Base-by-base conservation (phyloP, 1,140 invertebrate genomes). In the Globodera rostochiensis region DNA sequence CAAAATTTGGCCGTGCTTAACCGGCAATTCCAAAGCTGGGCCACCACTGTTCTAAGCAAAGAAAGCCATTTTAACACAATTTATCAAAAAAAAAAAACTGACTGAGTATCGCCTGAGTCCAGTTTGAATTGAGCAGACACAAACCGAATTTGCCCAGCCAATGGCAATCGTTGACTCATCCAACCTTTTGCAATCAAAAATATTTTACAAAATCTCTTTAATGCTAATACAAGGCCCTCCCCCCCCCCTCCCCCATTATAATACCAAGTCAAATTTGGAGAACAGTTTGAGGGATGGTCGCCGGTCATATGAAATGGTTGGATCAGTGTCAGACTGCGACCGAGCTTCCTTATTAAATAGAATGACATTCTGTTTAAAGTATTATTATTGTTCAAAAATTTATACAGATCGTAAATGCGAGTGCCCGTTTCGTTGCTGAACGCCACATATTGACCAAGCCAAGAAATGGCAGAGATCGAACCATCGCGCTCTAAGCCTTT, bases 401-500 rank as follows among this genome's bases (percentile, higher is more conserved):
- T 53, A 50, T 50, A 88, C 88, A 60, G 78, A 60, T 88, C 88
- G 77, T 88, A 88, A 74, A 88, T 82, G 36, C 88, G 57, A 57
- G 87, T 88, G 66, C 87, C 87, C 5, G 83, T 90, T 49, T 88
- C 87, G 79, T 88, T 88, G 7, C 86, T 89, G 66, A 88, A 90
- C 4, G 87, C 87, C 69, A 88, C 81, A 46, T 79, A 82, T 73
- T 79, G 25, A 15, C 82, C 82, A 19, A 79, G 74, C 87, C 87
- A 88, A 36, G 88, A 84, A 53, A 82, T 73, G 3, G 77, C 70
- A 36, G 66, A 66, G 36, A 88, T 89, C 19, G 79, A 83, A 6
- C 87, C 87, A 71, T 88, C 87, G 64, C 77, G 60, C 47, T 88
- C 88, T 6, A 70, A 74, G 45, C 87, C 87, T 49, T 79, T 80